phyloP scores from a whole-genome alignment of 2,113 vertebrate species.

The Sturnira hondurensis region DNA sequence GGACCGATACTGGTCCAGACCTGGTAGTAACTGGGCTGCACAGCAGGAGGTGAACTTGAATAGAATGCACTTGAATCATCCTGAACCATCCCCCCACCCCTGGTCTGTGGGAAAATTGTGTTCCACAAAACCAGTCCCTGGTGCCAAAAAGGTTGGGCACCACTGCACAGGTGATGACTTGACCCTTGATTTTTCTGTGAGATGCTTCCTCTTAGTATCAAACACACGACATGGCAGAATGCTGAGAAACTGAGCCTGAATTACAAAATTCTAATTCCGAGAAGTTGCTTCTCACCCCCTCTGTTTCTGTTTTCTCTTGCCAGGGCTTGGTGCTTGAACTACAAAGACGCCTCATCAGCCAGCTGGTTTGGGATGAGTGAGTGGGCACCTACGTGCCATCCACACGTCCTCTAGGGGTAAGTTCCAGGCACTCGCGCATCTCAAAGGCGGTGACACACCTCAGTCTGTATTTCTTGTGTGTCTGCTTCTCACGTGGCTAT shows the following conservation, averaged over 20 bases:
- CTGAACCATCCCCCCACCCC: too few relatives aligned
- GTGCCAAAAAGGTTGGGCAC: too few relatives aligned
- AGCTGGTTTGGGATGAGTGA: neutral
- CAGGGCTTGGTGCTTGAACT: neutral
- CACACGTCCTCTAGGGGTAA: neutral
- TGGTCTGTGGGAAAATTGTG: too few relatives aligned
- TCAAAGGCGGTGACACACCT: neutral
- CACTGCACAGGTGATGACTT: neutral
- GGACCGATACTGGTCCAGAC: too few relatives aligned
- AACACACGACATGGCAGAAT: neutral
- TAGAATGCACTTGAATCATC: too few relatives aligned
- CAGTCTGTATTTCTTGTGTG: neutral
- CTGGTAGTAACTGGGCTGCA: too few relatives aligned
- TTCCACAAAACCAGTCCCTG: too few relatives aligned
- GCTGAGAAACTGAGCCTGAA: neutral
- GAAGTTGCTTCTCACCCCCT: neutral
- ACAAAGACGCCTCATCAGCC: neutral
- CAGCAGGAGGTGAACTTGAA: too few relatives aligned
- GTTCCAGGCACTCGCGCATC: neutral
- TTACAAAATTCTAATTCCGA: neutral
- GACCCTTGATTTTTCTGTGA: neutral
- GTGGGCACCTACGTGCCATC: rapidly evolving
- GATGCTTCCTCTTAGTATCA: neutral
- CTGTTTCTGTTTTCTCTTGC: neutral
- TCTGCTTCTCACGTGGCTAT: neutral